Evolutionary conservation across 2,113 vertebrate species (phyloP), one percentile per base, ranked within the genome.

Genomic region (Sylvilagus bachmani): DNA sequence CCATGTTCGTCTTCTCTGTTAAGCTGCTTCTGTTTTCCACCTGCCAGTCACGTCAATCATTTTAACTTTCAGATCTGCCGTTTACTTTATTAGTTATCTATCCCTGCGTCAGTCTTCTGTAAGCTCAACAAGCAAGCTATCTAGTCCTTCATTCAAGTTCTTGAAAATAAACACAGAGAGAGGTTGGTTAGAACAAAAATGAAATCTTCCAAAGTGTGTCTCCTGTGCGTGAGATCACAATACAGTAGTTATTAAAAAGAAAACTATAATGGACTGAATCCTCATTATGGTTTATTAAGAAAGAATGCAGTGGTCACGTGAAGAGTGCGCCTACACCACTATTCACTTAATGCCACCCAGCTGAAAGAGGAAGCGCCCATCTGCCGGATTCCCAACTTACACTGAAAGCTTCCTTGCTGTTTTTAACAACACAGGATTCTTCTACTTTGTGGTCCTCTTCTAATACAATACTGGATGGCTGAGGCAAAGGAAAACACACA

Each of bases 341-440:
- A 70, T 11, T 44, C 36, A 62, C 83, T 81, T 86, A 93, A 61
- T 19, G n/a, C 19, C 17, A 71, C 62, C 70, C 78, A 78, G 11
- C 29, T 80, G 86, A 80, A 75, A 81, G 0, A 51, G 80, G 49
- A 91, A 86, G 89, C 93, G 78, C n/a, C 53, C 85, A 64, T 8
- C 22, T 49, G 73, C 62, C 94, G 80, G 96, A 86, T 58, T 97
- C 8, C 66, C 49, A 55, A 94, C 99, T 99, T 98, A 99, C 99
- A 98, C 99, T 99, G 97, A 99, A 99, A 62, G 99, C 99, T 97
- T 99, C 99, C 96, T 98, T 98, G 74, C 98, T 97, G 97, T 98
- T 99, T 98, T 98, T 99, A 89, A 98, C 73, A 49, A 97, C 94
- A 97, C 95, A 97, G 0, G 97, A 95, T 53, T 96, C 96, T 66